phyloP scores from a whole-genome alignment of 53 echinoderm and acorn worm genomes.

The Paracentrotus lividus region DNA sequence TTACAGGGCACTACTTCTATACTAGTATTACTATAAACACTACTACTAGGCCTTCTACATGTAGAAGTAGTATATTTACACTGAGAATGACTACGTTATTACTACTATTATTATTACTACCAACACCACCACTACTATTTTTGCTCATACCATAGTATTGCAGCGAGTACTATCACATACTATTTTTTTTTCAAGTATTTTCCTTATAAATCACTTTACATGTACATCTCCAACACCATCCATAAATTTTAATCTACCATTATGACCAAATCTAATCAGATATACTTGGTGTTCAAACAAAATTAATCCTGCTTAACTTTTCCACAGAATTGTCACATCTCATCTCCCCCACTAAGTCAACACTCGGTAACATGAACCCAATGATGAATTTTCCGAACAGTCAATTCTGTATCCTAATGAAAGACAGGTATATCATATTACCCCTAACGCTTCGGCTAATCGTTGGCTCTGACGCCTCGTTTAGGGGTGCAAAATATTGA shows the following conservation, averaged over 20 bases:
- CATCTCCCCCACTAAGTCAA: neutral
- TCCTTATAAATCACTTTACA: no score
- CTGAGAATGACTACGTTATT: neutral
- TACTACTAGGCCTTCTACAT: neutral
- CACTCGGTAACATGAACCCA: neutral
- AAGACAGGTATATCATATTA: conserved; percentile 11
- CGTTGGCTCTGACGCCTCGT: conserved; percentile 59
- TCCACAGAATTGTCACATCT: neutral
- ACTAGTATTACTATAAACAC: no score
- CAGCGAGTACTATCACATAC: no score
- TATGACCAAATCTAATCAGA: neutral
- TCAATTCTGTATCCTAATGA: neutral
- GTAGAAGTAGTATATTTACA: neutral
- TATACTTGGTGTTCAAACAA: neutral
- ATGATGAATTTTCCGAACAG: neutral
- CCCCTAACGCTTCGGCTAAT: conserved; percentile 28
- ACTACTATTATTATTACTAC: neutral
- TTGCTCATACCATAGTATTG: neutral
- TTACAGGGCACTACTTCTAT: no score
- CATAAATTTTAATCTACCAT: no score
- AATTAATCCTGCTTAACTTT: neutral
- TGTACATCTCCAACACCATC: no score
- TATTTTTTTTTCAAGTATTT: no score
- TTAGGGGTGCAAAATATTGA: conserved; percentile 69
- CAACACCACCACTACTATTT: neutral